Conservation (phyloP, 2,113 vertebrate genomes). For the Sturnira hondurensis region DNA sequence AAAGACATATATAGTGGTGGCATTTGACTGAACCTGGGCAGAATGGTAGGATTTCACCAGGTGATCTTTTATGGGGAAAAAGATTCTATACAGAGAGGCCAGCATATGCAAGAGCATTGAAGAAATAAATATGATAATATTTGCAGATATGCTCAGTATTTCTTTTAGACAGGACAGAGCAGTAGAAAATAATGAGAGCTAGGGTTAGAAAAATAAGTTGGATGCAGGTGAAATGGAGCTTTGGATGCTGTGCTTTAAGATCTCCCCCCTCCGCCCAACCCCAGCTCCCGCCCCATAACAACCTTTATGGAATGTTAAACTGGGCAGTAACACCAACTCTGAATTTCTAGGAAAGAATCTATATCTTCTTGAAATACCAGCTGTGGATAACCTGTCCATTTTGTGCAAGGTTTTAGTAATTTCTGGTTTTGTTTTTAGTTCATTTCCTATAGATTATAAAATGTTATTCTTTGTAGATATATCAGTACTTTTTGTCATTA, state of each 20-base stretch:
- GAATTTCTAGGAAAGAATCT: slow-evolving; percentile 13
- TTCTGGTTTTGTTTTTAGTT: neutral
- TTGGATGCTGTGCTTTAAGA: neutral
- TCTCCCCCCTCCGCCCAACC: too few relatives aligned
- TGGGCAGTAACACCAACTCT: neutral
- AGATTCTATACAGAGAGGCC: neutral
- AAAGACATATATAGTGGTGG: neutral
- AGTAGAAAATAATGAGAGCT: neutral
- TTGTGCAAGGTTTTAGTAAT: neutral
- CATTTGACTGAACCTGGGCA: neutral
- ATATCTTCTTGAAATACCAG: neutral
- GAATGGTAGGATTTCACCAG: neutral
- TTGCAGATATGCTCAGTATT: neutral
- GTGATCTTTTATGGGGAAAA: neutral
- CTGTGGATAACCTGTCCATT: neutral
- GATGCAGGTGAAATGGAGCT: neutral
- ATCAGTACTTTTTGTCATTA: slow-evolving; percentile 5
- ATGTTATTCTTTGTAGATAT: neutral
- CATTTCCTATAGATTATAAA: neutral
- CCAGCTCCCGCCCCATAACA: too few relatives aligned
- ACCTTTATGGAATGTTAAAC: neutral
- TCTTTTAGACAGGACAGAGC: neutral
- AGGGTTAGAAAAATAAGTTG: neutral
- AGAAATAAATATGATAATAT: neutral
- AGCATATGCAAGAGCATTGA: neutral